These are phyloP conservation scores for Plutomurus gul DNA, from an alignment of 1,140 invertebrate genomes.

Conservation along the genomic window DNA sequence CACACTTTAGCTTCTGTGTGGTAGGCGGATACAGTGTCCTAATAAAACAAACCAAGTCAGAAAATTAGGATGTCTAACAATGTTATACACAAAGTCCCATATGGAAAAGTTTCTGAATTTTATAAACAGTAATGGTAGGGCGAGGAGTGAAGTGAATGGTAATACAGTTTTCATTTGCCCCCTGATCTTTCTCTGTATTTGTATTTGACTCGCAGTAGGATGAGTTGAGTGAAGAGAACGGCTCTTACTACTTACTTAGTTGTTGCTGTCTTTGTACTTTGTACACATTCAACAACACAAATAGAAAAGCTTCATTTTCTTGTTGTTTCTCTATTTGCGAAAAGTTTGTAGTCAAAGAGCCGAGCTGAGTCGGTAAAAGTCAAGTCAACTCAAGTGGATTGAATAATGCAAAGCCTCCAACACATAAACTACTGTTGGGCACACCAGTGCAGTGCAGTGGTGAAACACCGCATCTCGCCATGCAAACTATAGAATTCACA, in stretches of 20 bases:
- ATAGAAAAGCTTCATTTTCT: slow-evolving; percentile 27
- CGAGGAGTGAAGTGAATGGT: not conserved
- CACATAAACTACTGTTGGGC: not conserved
- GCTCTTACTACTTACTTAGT: not conserved
- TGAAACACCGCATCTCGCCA: not conserved
- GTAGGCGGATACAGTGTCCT: no score
- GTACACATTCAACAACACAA: not conserved
- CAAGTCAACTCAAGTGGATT: slow-evolving; percentile 27
- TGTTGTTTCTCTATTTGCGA: slow-evolving; percentile 18
- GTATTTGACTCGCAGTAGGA: slow-evolving; percentile 3
- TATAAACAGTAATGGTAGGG: not conserved
- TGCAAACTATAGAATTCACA: slow-evolving; percentile 15
- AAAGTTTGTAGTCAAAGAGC: no score
- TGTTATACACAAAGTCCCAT: no score
- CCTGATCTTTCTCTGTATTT: slow-evolving; percentile 20
- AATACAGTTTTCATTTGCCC: slow-evolving; percentile 10
- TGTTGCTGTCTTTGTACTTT: not conserved
- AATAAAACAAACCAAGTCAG: no score
- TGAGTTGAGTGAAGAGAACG: not conserved
- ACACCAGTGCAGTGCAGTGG: not conserved
- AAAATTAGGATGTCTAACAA: no score
- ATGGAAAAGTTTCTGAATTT: no score
- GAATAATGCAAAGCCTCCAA: slow-evolving; percentile 21
- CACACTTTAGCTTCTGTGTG: no score
- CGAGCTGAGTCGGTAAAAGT: not conserved